These are phyloP conservation scores for Meganola albula DNA, from an alignment of 2,888 invertebrate species.

Conservation along the genomic window DNA sequence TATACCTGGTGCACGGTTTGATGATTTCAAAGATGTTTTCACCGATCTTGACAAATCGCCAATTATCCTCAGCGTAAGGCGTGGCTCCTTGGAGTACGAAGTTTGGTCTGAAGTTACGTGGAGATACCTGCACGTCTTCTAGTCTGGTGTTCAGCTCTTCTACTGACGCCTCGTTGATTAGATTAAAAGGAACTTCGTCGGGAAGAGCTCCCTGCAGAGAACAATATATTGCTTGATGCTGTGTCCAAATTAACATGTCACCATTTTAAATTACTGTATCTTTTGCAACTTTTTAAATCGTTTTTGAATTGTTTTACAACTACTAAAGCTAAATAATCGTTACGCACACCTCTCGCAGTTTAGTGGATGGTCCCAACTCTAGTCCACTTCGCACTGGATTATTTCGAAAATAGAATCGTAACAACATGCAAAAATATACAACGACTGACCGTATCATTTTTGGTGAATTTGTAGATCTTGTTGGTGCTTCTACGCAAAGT, in stretches of 20 bases:
- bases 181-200: conserved; percentile 82
- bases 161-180: conserved; percentile 82
- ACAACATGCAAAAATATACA: too few species aligned
- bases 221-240: too few species aligned
- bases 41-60: conserved; percentile 85
- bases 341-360: too few species aligned
- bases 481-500: conserved; percentile 25
- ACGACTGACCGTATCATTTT: conserved; percentile 54
- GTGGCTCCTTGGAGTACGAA: conserved; percentile 79
- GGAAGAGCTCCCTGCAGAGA: conserved; percentile 78
- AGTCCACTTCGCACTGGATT: too few species aligned
- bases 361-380: too few species aligned
- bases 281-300: too few species aligned
- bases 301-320: too few species aligned
- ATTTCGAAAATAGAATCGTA: too few species aligned
- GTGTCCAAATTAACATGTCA: too few species aligned
- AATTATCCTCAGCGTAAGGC: conserved; percentile 82
- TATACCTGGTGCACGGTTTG: conserved; percentile 81
- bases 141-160: conserved; percentile 81
- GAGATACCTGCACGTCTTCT: conserved; percentile 57
- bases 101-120: conserved; percentile 82
- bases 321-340: too few species aligned
- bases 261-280: too few species aligned
- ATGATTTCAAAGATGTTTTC: conserved; percentile 79
- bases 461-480: conserved; percentile 44